Percentiles rank a stretch among this genome's conserved stretches.
These are phyloP conservation scores for Meliscaeva auricollis DNA, from an alignment of 2,888 invertebrate genomes.

Conservation along the genomic window DNA sequence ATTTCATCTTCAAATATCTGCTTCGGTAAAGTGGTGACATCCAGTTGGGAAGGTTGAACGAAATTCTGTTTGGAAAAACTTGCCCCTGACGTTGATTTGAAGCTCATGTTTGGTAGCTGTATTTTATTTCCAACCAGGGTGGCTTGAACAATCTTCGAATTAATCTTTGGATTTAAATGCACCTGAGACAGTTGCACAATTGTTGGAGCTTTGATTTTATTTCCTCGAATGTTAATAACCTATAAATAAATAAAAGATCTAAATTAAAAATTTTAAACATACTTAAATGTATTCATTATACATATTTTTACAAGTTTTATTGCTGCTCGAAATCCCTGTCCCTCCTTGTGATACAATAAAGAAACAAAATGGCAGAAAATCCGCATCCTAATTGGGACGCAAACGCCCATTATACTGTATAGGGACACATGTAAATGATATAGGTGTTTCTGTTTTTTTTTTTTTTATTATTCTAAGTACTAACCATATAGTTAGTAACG, in stretches of 20 bases:
- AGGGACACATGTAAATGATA: too few species aligned
- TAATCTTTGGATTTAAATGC: slow-evolving; percentile 81
- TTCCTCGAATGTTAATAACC: slow-evolving; percentile 77
- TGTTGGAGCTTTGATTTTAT: slow-evolving; percentile 81
- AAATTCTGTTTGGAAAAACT: slow-evolving; percentile 78
- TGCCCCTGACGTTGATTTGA: slow-evolving; percentile 76
- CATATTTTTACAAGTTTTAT: too few species aligned
- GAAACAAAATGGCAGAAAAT: too few species aligned
- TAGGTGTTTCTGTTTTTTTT: too few species aligned
- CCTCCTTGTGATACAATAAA: too few species aligned
- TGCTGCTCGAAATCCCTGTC: too few species aligned
- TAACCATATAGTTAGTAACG: too few species aligned
- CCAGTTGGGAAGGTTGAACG: slow-evolving; percentile 85
- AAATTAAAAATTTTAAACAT: background rate
- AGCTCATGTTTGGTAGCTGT: slow-evolving; percentile 78
- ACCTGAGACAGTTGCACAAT: slow-evolving; percentile 82
- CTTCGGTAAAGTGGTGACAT: slow-evolving; percentile 87
- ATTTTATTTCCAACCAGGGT: slow-evolving; percentile 82
- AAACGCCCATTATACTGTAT: too few species aligned
- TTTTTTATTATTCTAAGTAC: too few species aligned
- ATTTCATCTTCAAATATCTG: slow-evolving; percentile 88
- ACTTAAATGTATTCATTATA: too few species aligned
- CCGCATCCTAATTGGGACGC: too few species aligned
- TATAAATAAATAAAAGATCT: background rate
- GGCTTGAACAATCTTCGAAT: slow-evolving; percentile 84